A percentile compares a stretch with the other conserved stretches of the same genome.
These are phyloP conservation scores for Thyatira batis DNA, from an alignment of 2,888 invertebrate species.

Conservation along the genomic window DNA sequence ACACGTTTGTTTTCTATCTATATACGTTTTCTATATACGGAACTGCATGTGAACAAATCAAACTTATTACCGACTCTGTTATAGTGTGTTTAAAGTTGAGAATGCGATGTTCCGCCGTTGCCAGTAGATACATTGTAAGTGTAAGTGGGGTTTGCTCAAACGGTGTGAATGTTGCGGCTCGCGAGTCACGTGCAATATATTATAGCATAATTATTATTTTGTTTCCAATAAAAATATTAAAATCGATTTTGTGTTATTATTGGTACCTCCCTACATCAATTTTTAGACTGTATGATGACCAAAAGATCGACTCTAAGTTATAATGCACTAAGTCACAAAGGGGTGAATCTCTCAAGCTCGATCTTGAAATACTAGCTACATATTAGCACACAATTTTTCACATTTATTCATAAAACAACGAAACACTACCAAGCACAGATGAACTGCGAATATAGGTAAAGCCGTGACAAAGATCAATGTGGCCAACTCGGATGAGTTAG, in stretches of 20 bases:
- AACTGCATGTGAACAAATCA: not conserved
- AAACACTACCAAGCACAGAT: too few species aligned
- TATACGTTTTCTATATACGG: not conserved
- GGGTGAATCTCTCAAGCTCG: too few species aligned
- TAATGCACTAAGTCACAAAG: too few species aligned
- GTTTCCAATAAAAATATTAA: constrained; percentile 79
- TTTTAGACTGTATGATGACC: too few species aligned
- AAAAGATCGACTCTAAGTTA: not conserved
- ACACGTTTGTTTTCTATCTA: not conserved
- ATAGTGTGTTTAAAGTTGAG: constrained; percentile 17
- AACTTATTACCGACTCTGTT: constrained; percentile 7
- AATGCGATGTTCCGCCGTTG: constrained; percentile 13
- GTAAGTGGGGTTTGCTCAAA: constrained; percentile 78
- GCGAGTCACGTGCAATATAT: constrained; percentile 79
- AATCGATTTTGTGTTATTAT: constrained; percentile 42
- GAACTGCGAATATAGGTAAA: too few species aligned
- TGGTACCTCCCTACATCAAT: constrained; percentile 13
- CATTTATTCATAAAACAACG: too few species aligned
- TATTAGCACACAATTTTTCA: too few species aligned
- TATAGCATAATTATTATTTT: constrained; percentile 82
- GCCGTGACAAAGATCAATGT: too few species aligned
- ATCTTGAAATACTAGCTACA: too few species aligned
- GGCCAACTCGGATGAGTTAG: too few species aligned
- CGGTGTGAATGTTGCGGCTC: constrained; percentile 50
- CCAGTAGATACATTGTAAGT: constrained; percentile 47